Evolutionary conservation across 2,888 invertebrate species (phyloP).

Genomic region (Magallana nippona): DNA sequence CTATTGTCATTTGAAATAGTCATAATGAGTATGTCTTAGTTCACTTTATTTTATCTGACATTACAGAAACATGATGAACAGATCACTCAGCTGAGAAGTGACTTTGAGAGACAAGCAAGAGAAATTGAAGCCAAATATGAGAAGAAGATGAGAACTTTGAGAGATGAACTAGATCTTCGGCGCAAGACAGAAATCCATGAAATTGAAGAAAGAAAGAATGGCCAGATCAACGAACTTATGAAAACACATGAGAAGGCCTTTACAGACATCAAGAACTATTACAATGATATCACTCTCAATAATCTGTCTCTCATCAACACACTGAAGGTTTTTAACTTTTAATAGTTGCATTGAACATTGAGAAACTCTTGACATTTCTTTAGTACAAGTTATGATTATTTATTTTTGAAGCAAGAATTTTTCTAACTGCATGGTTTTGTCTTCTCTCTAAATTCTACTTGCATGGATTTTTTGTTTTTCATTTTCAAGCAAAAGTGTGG

Average conservation of each 20-base stretch:
- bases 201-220: slow-evolving; percentile 94
- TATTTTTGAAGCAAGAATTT: too few relatives aligned
- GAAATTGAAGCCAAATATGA: slow-evolving; percentile 88
- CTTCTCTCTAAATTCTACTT: too few relatives aligned
- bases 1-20: too few relatives aligned
- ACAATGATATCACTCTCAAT: slow-evolving; percentile 95
- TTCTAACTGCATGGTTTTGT: too few relatives aligned
- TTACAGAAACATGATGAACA: slow-evolving; percentile 81
- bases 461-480: too few relatives aligned
- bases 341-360: too few relatives aligned
- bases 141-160: slow-evolving; percentile 87
- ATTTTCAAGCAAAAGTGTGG: neutral
- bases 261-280: slow-evolving; percentile 94
- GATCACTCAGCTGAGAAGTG: slow-evolving; percentile 83
- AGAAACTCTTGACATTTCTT: too few relatives aligned
- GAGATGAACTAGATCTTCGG: slow-evolving; percentile 86
- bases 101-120: slow-evolving; percentile 86
- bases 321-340: slow-evolving; percentile 85
- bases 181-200: slow-evolving; percentile 83
- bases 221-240: slow-evolving; percentile 90
- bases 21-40: neutral
- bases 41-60: slow-evolving; percentile 29
- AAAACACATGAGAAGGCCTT: slow-evolving; percentile 91
- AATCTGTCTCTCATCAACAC: slow-evolving; percentile 94
- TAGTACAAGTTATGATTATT: too few relatives aligned